phyloP scores from a whole-genome alignment of 2,888 invertebrate genomes.

The Eurytoma adleriae region DNA sequence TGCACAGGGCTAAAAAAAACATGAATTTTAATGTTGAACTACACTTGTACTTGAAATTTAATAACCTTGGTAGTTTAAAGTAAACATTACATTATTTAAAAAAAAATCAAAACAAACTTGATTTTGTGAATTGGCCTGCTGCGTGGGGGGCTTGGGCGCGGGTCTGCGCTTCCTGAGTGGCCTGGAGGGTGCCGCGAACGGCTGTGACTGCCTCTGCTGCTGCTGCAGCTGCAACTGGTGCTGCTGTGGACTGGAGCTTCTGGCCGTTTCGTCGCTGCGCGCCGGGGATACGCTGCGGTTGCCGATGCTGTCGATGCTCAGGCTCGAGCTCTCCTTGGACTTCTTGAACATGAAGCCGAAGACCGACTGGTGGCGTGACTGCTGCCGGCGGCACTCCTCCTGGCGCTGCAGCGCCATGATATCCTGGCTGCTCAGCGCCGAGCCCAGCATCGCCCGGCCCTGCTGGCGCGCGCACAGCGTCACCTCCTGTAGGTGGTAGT shows the following conservation, averaged over 20 bases:
- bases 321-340: conserved; percentile 74
- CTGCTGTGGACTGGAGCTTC: conserved; percentile 74
- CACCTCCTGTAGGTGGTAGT: conserved; percentile 83
- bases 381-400: conserved; percentile 75
- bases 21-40: no score
- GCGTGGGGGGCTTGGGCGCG: conserved; percentile 79
- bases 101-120: conserved; percentile 43
- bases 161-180: conserved; percentile 79
- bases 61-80: no score
- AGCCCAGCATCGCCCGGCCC: conserved; percentile 69
- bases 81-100: no score
- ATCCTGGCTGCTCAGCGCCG: conserved; percentile 77
- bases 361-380: conserved; percentile 71
- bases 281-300: conserved; percentile 79
- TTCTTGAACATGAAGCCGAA: conserved; percentile 78
- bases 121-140: conserved; percentile 38
- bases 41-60: no score
- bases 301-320: conserved; percentile 77
- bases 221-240: conserved; percentile 73
- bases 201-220: conserved; percentile 32
- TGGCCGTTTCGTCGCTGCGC: conserved; percentile 79
- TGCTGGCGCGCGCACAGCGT: conserved; percentile 78
- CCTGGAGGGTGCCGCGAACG: conserved; percentile 75
- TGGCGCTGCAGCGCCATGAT: conserved; percentile 80
- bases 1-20: no score